A percentile compares a stretch with the other conserved stretches of the same genome.
Conservation (phyloP, 2,797 vertebrate genomes). For the Sebastes baramenuke region DNA sequence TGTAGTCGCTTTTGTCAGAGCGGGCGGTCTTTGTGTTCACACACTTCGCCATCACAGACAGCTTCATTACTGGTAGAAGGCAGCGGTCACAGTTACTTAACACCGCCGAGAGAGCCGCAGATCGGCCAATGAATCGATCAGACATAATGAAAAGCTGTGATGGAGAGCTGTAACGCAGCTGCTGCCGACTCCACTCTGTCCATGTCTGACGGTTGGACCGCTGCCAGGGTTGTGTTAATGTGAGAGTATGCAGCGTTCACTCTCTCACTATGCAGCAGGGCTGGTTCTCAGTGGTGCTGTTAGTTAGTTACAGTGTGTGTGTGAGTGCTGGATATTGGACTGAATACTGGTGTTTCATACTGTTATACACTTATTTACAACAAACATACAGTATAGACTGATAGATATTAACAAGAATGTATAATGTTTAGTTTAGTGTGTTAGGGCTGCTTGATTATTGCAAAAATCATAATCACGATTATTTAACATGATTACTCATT, state of each 20-base stretch:
- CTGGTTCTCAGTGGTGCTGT: conserved; percentile 27
- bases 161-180: conserved; percentile 59
- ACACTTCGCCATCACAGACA: conserved; percentile 8
- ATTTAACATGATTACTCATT: too few relatives aligned
- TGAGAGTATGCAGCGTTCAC: conserved; percentile 23
- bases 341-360: background rate
- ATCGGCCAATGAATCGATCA: conserved; percentile 39
- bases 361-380: background rate
- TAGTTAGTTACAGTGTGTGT: conserved; percentile 5
- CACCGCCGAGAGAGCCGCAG: conserved; percentile 9
- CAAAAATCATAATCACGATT: too few relatives aligned
- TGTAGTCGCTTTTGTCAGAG: conserved; percentile 29
- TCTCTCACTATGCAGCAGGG: conserved; percentile 18
- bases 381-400: background rate
- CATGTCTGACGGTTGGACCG: conserved; percentile 21
- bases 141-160: conserved; percentile 54
- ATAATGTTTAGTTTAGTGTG: background rate
- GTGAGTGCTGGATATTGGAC: background rate
- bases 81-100: conserved; percentile 32
- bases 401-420: background rate
- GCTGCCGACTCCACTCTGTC: conserved; percentile 25
- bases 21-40: conserved; percentile 22
- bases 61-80: conserved; percentile 36
- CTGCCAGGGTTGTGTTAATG: conserved; percentile 41
- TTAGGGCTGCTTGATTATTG: too few relatives aligned